Percentiles rank a stretch among this genome's conserved stretches.
These are phyloP conservation scores for Crioceris asparagi DNA, from an alignment of 2,888 invertebrate genomes.

Conservation along the genomic window DNA sequence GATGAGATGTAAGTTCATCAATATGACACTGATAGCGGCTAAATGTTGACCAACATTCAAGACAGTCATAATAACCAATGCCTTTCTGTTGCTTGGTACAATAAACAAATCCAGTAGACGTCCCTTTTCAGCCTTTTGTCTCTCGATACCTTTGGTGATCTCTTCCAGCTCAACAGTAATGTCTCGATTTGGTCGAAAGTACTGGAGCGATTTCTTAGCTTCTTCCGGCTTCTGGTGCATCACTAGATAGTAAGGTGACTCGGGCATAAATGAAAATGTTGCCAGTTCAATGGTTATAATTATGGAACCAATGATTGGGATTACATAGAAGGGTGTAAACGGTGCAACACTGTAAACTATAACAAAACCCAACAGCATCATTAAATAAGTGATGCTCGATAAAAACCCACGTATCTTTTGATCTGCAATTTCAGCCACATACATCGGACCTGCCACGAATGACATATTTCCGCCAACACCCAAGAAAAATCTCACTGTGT, in stretches of 20 bases:
- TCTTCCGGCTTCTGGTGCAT: conserved; percentile 27
- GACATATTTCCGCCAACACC: conserved; percentile 31
- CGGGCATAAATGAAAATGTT: conserved; percentile 33
- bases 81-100: conserved; percentile 33
- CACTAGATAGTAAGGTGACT: conserved; percentile 33
- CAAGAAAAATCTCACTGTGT: conserved; percentile 28
- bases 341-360: conserved; percentile 30
- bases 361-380: conserved; percentile 34
- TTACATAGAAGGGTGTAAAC: conserved; percentile 30
- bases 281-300: conserved; percentile 28
- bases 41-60: conserved; percentile 35
- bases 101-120: conserved; percentile 31
- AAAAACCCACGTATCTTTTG: conserved; percentile 34
- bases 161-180: conserved; percentile 30
- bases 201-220: conserved; percentile 28
- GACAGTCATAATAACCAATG: conserved; percentile 33
- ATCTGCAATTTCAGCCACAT: conserved; percentile 36
- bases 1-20: conserved; percentile 37
- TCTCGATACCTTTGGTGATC: conserved; percentile 28
- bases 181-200: conserved; percentile 25
- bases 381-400: conserved; percentile 32
- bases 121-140: conserved; percentile 31
- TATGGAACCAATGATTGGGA: conserved; percentile 29
- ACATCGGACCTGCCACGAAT: conserved; percentile 36
- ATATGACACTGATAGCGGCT: conserved; percentile 34